Evolutionary conservation across 2,113 vertebrate genomes (phyloP), one percentile per base, ranked within the genome.

Genomic region (Podocnemis expansa): DNA sequence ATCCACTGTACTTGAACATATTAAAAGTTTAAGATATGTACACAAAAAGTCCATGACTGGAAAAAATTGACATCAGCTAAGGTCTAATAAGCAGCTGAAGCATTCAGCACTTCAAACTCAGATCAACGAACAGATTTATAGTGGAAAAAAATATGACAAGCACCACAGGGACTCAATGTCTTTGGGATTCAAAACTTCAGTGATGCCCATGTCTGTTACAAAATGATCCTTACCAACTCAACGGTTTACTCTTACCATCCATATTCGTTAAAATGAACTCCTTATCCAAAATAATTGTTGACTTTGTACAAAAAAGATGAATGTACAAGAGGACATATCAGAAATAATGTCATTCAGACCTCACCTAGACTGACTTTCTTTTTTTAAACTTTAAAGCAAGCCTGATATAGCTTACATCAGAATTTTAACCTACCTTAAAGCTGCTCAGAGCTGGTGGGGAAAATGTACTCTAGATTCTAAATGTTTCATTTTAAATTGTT

Each of bases 1-100:
- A 11, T 0, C 0, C 3, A 21, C 60, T 51, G 58, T 38, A 21
- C 0, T 0, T 29, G 0, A 0, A 1, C 27, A 16, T 38, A 0
- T 1, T n/a, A 51, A 16, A 63, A 9, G 16, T 63, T 63, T 63
- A 63, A 34, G 34, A 63, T 14, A 17, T 63, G 60, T 63, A 63
- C 31, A 17, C 85, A 14, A 52, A 75, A 88, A 86, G 6, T 4
- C 80, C 16, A 4, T 0, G 0, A 78, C 43, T 0, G 4, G 54
- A 21, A 92, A 79, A 38, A 80, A 85, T 51, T 80, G 45, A 51
- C 80, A 92, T 10, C 47, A 55, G 4, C 22, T 47, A 55, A 49
- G 85, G 87, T 29, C 67, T 55, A 17, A n/a, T 24, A 82, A 84
- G 85, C 54, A 85, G 47, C 82, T 78, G 54, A 96, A 89, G 63